These are phyloP conservation scores for Saccostrea cuccullata DNA, from an alignment of 1,140 invertebrate species.

Conservation along the genomic window DNA sequence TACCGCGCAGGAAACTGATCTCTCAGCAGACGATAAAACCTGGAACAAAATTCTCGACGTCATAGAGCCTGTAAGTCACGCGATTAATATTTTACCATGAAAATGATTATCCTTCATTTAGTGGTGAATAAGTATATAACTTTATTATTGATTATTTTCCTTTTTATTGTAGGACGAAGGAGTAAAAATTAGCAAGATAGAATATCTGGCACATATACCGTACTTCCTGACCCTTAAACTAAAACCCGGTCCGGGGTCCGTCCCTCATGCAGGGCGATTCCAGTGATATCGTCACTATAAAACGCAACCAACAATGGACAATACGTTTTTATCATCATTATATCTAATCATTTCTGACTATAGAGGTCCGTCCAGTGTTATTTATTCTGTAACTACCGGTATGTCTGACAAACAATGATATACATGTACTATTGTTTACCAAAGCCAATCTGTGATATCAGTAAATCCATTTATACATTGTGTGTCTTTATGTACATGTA, in stretches of 20 bases:
- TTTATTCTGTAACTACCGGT: too few relatives aligned
- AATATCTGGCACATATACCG: constrained; percentile 69
- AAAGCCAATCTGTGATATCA: constrained; percentile 8
- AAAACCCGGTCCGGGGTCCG: not conserved
- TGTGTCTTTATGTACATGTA: not conserved
- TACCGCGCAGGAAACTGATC: constrained; percentile 57
- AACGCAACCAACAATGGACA: not conserved
- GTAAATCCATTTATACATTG: not conserved
- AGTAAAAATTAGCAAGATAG: constrained; percentile 64
- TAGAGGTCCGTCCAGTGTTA: not conserved
- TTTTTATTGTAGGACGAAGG: constrained; percentile 64
- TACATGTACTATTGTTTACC: not conserved
- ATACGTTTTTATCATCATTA: not conserved
- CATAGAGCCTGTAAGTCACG: constrained; percentile 60
- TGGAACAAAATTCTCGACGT: constrained; percentile 62
- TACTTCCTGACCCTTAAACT: constrained; percentile 60
- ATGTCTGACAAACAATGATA: not conserved
- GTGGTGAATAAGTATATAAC: too few relatives aligned
- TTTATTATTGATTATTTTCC: not conserved
- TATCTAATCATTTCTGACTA: not conserved
- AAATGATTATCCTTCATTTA: too few relatives aligned
- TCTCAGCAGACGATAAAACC: constrained; percentile 47
- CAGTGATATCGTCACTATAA: not conserved
- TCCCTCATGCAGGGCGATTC: not conserved
- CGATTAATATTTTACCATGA: not conserved